Evolutionary conservation across 2,797 vertebrate species (phyloP), one percentile per base, ranked within the genome.

Genomic region (Pempheris klunzingeri): DNA sequence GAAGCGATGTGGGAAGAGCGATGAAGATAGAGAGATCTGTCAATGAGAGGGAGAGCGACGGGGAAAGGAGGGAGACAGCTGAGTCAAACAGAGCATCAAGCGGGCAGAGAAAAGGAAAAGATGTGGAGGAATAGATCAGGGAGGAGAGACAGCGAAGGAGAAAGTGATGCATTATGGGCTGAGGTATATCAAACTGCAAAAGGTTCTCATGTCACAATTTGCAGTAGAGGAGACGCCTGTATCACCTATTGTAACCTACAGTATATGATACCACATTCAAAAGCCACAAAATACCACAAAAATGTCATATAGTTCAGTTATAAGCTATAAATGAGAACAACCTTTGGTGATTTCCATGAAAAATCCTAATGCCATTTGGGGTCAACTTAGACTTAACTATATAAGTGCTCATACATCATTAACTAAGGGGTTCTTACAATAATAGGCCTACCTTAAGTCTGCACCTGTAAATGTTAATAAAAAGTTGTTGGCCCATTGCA

Each of bases 21-120:
- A 73, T 63, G 43, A 46, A 74, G 74, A 89, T 72, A 61, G 54
- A 83, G 43, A 71, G 74, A 88, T 81, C 68, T 7, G 44, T 84
- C 76, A 78, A 7, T 47, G 79, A 59, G 43, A 53, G 66, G 38
- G 47, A 46, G 26, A 47, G 70, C 0, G 17, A 53, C 2, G 49
- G 61, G 67, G 65, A 52, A 55, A 73, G 65, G 44, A 11, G n/a
- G 30, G 58, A 62, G 77, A 50, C 20, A 20, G 58, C 59, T 59
- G 52, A 79, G 62, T 38, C 32, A 77, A 55, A 74, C 28, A 64
- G 34, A 77, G 54, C 57, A 39, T 62, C 66, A 50, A 14, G 30
- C 24, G 12, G 32, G 15, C 13, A 49, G 30, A 55, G 28, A 57
- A 30, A 44, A 77, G 7, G 46, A 26, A 59, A 61, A 64, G 26